These are phyloP conservation scores for Lerema accius DNA, from an alignment of 1,140 invertebrate species.

Conservation along the genomic window DNA sequence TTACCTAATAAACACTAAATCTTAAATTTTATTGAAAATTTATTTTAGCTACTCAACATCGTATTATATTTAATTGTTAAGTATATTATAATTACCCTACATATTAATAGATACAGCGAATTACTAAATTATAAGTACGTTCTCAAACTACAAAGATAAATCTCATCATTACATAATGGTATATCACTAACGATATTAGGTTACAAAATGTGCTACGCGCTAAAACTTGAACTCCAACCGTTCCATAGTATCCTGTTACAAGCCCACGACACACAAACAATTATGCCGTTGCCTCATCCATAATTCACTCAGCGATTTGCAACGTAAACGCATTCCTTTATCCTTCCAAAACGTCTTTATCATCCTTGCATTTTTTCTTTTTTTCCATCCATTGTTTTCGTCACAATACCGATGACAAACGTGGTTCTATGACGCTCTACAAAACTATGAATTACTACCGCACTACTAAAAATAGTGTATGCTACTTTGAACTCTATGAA, in stretches of 20 bases:
- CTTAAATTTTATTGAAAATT: too few species aligned
- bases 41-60: too few species aligned
- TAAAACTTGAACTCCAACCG: constrained; percentile 9
- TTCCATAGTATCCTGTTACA: constrained; percentile 11
- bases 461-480: constrained; percentile 30
- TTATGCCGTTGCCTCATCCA: constrained; percentile 19
- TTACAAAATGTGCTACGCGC: neutral
- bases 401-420: constrained; percentile 70
- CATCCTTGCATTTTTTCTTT: constrained; percentile 42
- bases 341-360: constrained; percentile 62
- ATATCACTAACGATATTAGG: neutral
- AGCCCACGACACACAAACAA: constrained; percentile 12
- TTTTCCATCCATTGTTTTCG: constrained; percentile 60
- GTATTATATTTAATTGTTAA: too few species aligned
- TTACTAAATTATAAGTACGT: too few species aligned
- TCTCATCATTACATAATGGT: constrained; percentile 13
- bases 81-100: too few species aligned
- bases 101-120: too few species aligned
- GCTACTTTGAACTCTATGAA: constrained; percentile 45
- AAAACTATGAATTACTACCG: constrained; percentile 67
- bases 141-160: too few species aligned
- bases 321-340: constrained; percentile 56
- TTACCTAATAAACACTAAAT: too few species aligned
- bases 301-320: constrained; percentile 44
- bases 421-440: constrained; percentile 72